Conservation (phyloP, 2,113 vertebrate genomes). For the Bos indicus region DNA sequence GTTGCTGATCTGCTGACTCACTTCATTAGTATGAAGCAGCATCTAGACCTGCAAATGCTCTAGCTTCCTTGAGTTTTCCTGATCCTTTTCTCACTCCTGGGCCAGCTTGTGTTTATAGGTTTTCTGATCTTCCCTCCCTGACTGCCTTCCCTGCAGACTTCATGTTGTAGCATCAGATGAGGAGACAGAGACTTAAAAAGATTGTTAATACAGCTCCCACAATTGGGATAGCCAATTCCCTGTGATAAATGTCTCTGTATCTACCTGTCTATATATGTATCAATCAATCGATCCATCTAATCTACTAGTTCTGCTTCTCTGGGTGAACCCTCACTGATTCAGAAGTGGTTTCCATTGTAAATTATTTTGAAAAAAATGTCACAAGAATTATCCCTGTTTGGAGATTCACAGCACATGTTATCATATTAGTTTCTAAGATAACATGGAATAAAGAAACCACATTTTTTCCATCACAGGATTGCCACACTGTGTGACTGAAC, state of each 20-base stretch:
- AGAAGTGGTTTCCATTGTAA: background rate
- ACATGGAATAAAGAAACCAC: background rate
- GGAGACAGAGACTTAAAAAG: background rate
- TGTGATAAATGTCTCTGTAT: background rate
- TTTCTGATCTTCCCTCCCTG: background rate
- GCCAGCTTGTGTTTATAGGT: background rate
- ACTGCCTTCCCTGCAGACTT: background rate
- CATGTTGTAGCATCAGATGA: background rate
- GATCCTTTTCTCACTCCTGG: background rate
- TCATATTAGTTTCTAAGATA: background rate
- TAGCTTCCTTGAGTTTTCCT: background rate
- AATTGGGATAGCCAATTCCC: background rate
- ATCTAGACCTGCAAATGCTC: background rate
- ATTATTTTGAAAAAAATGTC: background rate
- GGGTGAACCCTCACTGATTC: background rate
- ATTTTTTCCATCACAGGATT: background rate
- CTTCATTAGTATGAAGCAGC: background rate
- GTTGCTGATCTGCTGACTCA: background rate
- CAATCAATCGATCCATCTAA: background rate
- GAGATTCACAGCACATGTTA: background rate
- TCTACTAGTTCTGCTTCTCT: background rate
- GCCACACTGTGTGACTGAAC: background rate
- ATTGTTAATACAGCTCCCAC: background rate
- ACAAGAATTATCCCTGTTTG: background rate
- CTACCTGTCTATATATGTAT: background rate